A percentile compares a stretch with the other conserved stretches of the same genome.
Evolutionary conservation across 1,140 invertebrate species (phyloP).

Genomic region (Drosophila nigromelanica): DNA sequence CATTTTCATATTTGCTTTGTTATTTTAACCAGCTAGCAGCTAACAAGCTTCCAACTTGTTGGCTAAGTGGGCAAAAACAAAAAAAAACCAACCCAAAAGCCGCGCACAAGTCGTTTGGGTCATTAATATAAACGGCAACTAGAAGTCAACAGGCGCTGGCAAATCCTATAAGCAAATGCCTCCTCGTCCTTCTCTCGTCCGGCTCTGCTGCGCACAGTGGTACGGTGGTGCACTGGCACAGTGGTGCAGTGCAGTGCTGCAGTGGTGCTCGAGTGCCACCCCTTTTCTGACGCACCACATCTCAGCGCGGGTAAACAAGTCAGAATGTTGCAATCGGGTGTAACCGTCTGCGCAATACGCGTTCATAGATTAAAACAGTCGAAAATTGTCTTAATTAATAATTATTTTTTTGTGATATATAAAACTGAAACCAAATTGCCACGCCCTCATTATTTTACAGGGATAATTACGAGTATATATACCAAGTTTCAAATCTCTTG

Average conservation of each 20-base stretch:
- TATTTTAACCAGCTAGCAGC: too few relatives aligned
- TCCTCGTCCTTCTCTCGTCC: conserved; percentile 4
- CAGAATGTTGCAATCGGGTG: background rate
- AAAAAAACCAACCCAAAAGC: background rate
- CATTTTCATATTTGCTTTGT: too few relatives aligned
- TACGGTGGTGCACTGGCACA: conserved; percentile 18
- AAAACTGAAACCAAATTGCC: too few relatives aligned
- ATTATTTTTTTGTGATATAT: too few relatives aligned
- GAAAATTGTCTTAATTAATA: too few relatives aligned
- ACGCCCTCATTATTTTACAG: too few relatives aligned
- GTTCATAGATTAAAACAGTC: too few relatives aligned
- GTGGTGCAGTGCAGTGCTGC: conserved; percentile 16
- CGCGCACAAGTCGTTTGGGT: conserved; percentile 6
- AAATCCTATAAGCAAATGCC: conserved; percentile 68
- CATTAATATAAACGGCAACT: conserved; percentile 78
- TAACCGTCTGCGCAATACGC: too few relatives aligned
- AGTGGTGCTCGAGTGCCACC: conserved; percentile 59
- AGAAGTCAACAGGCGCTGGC: conserved; percentile 71
- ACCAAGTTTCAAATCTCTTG: too few relatives aligned
- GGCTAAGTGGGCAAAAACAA: background rate
- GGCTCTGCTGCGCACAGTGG: conserved; percentile 6
- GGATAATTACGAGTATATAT: too few relatives aligned
- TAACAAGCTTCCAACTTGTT: too few relatives aligned
- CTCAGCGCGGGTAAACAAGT: background rate
- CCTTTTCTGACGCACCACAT: conserved; percentile 11